Conservation (phyloP, 2,888 invertebrate species). For the Ichneumoninae sp. region DNA sequence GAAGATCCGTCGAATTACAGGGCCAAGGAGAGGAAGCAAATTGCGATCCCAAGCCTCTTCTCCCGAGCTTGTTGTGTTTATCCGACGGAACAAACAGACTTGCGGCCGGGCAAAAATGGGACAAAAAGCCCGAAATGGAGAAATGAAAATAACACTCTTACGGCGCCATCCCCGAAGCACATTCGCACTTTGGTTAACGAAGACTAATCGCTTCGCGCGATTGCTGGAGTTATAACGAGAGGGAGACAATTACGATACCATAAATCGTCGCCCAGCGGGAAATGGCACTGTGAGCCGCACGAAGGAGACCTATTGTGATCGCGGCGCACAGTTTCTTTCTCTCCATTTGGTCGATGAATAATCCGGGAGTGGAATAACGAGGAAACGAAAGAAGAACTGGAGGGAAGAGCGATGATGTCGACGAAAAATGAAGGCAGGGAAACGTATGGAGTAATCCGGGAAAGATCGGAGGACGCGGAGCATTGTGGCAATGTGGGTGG, state of each 20-base stretch:
- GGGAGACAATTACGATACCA: background rate
- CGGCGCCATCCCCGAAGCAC: background rate
- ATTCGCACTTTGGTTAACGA: conserved; percentile 7
- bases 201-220: conserved; percentile 12
- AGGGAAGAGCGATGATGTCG: background rate
- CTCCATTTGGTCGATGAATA: conserved; percentile 26
- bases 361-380: conserved; percentile 2
- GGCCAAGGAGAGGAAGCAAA: background rate
- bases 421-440: background rate
- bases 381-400: background rate
- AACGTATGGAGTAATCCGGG: conserved; percentile 18
- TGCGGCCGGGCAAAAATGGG: too few species aligned
- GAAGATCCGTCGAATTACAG: background rate
- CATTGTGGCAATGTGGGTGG: background rate
- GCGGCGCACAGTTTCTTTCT: background rate
- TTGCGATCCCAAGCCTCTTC: background rate
- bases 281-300: background rate
- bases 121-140: too few species aligned
- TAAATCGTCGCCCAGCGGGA: conserved; percentile 8
- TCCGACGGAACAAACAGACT: too few species aligned
- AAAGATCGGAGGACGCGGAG: conserved; percentile 19
- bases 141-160: background rate
- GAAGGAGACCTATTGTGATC: background rate
- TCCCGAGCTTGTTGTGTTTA: background rate
- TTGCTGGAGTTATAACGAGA: conserved; percentile 2